These are phyloP conservation scores for Myxocyprinus asiaticus DNA, from an alignment of 2,113 vertebrate genomes.

Conservation along the genomic window DNA sequence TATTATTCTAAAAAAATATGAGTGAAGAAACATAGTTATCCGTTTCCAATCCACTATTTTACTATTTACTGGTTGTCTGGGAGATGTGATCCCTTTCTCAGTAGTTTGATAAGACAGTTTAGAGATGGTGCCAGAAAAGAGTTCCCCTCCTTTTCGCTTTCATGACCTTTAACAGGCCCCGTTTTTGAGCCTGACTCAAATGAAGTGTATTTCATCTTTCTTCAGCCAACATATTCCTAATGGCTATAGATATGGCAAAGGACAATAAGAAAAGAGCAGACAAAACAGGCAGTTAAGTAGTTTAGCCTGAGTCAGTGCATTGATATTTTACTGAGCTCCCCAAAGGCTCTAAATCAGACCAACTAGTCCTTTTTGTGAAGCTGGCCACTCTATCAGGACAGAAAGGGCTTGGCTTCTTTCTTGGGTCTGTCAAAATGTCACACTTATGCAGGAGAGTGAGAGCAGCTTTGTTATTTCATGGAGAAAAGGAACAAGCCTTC, in stretches of 20 bases:
- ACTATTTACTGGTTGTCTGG: neutral
- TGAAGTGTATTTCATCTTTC: neutral
- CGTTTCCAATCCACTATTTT: neutral
- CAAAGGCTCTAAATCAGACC: slow-evolving; percentile 61
- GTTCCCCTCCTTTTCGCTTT: neutral
- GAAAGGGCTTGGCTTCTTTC: slow-evolving; percentile 47
- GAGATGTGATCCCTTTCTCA: neutral
- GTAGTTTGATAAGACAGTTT: neutral
- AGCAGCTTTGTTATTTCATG: neutral
- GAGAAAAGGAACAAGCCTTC: neutral
- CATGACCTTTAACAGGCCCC: neutral
- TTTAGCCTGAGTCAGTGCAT: slow-evolving; percentile 57
- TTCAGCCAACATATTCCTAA: neutral
- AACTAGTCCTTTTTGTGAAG: slow-evolving; percentile 53
- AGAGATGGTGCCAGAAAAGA: neutral
- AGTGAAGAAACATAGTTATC: neutral
- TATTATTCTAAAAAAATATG: neutral
- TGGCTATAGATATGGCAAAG: neutral
- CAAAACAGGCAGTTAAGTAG: neutral
- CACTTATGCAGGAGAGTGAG: slow-evolving; percentile 6
- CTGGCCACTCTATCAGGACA: slow-evolving; percentile 44
- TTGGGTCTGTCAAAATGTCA: slow-evolving; percentile 3
- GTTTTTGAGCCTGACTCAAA: slow-evolving; percentile 9
- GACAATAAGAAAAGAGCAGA: neutral
- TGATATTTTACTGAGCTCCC: slow-evolving; percentile 64